phyloP scores from a whole-genome alignment of 2,888 invertebrate genomes.

The Homarus gammarus region DNA sequence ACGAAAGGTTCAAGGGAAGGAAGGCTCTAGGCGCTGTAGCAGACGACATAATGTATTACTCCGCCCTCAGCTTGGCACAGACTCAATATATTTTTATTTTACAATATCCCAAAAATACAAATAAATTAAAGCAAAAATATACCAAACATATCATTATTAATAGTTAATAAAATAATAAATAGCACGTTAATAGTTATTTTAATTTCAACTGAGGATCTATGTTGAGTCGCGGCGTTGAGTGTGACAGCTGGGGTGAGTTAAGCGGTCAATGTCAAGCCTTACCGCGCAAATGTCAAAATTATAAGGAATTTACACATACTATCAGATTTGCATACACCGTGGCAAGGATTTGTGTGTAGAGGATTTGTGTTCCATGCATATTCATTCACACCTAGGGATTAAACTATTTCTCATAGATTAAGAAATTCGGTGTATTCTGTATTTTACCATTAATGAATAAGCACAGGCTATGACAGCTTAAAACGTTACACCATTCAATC shows the following conservation, averaged over 20 bases:
- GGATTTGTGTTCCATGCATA: too few species aligned
- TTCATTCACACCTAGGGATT: too few species aligned
- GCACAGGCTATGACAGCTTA: too few species aligned
- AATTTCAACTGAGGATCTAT: not conserved
- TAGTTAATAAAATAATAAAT: not conserved
- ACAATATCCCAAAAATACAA: not conserved
- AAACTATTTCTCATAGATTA: too few species aligned
- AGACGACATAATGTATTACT: constrained; percentile 23
- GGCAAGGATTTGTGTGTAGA: too few species aligned
- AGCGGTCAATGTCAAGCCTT: not conserved
- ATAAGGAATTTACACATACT: too few species aligned
- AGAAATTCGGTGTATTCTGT: too few species aligned
- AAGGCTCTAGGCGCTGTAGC: constrained; percentile 8
- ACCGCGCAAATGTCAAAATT: constrained; percentile 13
- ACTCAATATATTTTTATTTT: not conserved
- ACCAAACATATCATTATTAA: not conserved
- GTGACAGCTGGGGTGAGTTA: constrained; percentile 14
- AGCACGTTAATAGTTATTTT: not conserved
- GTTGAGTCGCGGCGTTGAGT: not conserved
- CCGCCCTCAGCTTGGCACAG: constrained; percentile 4
- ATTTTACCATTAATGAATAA: too few species aligned
- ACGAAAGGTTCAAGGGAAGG: constrained; percentile 33
- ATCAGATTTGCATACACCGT: too few species aligned
- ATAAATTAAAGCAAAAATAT: too few species aligned
- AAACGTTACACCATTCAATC: too few species aligned